Conservation (phyloP, 2,888 invertebrate genomes). For the Julus scanicus region DNA sequence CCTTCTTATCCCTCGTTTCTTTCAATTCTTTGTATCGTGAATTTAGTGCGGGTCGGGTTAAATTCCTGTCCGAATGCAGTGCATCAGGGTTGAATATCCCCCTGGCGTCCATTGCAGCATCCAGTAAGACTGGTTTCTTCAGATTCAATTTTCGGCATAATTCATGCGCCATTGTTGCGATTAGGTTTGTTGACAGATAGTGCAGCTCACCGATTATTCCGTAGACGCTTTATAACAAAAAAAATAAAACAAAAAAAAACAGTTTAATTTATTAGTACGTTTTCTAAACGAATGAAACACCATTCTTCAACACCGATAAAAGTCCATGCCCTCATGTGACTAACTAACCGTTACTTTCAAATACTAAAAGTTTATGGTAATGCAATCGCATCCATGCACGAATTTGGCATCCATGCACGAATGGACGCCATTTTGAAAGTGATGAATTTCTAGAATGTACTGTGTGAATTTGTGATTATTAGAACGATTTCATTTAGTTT, state of each 20-base stretch:
- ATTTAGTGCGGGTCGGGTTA: constrained; percentile 39
- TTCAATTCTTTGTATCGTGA: not conserved
- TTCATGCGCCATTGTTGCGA: not conserved
- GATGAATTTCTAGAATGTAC: too few relatives aligned
- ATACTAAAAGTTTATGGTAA: not conserved
- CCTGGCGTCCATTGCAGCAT: not conserved
- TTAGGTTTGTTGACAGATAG: constrained; percentile 14
- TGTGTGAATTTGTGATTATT: too few relatives aligned
- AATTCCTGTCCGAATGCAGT: not conserved
- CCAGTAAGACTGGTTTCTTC: constrained; percentile 4
- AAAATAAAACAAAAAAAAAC: constrained; percentile 7
- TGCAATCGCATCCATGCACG: not conserved
- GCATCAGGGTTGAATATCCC: constrained; percentile 34
- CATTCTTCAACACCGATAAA: not conserved
- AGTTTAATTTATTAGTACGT: not conserved
- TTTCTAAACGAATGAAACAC: not conserved
- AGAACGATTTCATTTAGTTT: too few relatives aligned
- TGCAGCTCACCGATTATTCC: not conserved
- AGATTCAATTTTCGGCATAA: not conserved
- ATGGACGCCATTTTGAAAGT: too few relatives aligned
- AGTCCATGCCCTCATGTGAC: not conserved
- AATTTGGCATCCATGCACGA: not conserved
- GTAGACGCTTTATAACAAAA: not conserved
- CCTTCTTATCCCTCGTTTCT: not conserved
- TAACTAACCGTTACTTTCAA: not conserved